Percentiles rank a stretch among this genome's conserved stretches.
Evolutionary conservation across 2,888 invertebrate genomes (phyloP).

Genomic region (Lissonota sp.): DNA sequence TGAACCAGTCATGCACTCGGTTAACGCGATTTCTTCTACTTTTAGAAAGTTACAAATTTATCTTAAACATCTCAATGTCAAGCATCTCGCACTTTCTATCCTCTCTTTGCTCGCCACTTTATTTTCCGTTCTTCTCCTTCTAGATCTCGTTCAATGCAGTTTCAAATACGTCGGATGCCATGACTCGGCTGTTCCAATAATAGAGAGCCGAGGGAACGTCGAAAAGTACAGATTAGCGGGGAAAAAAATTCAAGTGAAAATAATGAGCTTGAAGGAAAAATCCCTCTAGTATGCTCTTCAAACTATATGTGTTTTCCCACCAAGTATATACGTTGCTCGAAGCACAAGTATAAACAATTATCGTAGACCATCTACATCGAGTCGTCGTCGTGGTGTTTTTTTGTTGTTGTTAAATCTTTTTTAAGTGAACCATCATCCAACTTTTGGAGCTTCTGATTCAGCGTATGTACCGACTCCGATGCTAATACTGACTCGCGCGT

Average conservation of each 20-base stretch:
- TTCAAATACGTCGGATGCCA: conserved; percentile 39
- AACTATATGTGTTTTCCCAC: too few relatives aligned
- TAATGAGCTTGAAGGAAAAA: conserved; percentile 14
- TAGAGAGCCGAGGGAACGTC: conserved; percentile 26
- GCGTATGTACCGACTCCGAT: too few relatives aligned
- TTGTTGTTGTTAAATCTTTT: too few relatives aligned
- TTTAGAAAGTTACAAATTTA: conserved; percentile 39
- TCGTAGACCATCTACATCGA: too few relatives aligned
- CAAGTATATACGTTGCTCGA: too few relatives aligned
- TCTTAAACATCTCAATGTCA: conserved; percentile 55
- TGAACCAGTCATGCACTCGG: background rate
- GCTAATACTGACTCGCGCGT: too few relatives aligned
- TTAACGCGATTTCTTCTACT: conserved; percentile 39
- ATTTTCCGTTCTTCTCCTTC: conserved; percentile 33
- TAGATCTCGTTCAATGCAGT: conserved; percentile 33
- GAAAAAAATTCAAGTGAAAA: conserved; percentile 12
- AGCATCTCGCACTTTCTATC: conserved; percentile 33
- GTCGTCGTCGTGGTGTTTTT: too few relatives aligned
- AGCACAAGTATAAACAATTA: too few relatives aligned
- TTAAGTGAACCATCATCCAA: too few relatives aligned
- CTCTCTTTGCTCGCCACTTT: conserved; percentile 8
- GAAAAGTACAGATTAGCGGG: conserved; percentile 19
- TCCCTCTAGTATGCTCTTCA: background rate
- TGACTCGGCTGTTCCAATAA: conserved; percentile 47
- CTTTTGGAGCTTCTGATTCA: too few relatives aligned